Base-by-base conservation (phyloP, 2,888 invertebrate species). In the Diloba caeruleocephala region DNA sequence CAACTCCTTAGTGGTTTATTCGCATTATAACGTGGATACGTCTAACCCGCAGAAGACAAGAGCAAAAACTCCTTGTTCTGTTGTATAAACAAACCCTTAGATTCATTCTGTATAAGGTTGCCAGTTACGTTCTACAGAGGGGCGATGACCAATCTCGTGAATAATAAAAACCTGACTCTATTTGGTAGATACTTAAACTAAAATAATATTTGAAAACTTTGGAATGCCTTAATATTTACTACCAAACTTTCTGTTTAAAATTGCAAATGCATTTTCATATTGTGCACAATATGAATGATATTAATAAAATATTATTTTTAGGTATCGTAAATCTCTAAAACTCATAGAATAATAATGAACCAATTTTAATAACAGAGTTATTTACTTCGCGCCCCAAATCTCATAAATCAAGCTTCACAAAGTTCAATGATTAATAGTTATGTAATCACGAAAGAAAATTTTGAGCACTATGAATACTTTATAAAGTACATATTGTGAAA, bases 261-360 rank as follows among this genome's bases (percentile, higher is more conserved):
- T 10, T 1, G n/a, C 26, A 26, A 25, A 21, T 2, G 8, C 21
- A 5, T 1, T 25, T 25, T 25, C 2, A 17, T 17, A 17, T 17
- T 17, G 2, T 3, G 2, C 5, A 17, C 5, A 17, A 17, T 17
- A 17, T 19, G 19, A 19, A 19, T 19, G n/a, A 19, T 19, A 2
- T 19, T 19, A 19, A 19, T 19, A n/a, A n/a, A n/a, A n/a, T n/a
- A n/a, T n/a, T n/a, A n/a, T n/a, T 3, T 26, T 1, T 9, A 2
- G 3, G n/a, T 1, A 10, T 19, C 3, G 21, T 9, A 12, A 8
- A n/a, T 5, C 10, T 9, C 2, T 3, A n/a, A 9, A 42, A 52
- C 69, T 74, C 68, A 57, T 78, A 73, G 71, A 81, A 81, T 79
- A 79, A 78, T 78, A 23, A 23, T 23, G 74, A 81, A 76, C 60